Evolutionary conservation across 1,140 invertebrate genomes (phyloP), one percentile per base, ranked within the genome.

Genomic region (Venturia canescens): DNA sequence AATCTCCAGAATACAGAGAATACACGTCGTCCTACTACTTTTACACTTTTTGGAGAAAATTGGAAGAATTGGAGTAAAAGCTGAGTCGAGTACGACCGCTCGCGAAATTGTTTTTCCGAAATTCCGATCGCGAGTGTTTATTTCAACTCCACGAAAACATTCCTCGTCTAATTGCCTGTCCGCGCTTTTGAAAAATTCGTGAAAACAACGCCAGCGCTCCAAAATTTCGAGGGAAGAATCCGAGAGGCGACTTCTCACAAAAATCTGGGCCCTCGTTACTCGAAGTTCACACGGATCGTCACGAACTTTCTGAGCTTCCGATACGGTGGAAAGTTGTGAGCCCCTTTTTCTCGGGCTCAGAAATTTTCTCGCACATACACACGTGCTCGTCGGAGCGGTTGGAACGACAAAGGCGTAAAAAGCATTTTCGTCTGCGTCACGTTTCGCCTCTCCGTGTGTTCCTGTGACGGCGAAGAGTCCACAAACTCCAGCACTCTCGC

Each of bases 401-500:
- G 53, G 21, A 71, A 34, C 18, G 4, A 31, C 7, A 31, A 34
- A 31, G 44, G 69, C 69, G 69, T 38, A 71, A 38, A 34, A 71
- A 11, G 6, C 31, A n/a, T 21, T 16, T 66, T 66, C 48, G 18
- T 50, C 29, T 34, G 71, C 26, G 31, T 48, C 44, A 80, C 48
- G 71, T 78, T 63, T 66, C 13, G 23, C 21, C 67, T 13, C 44
- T 70, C 23, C 38, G 11, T 70, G 15, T 5, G 6, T 29, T 18
- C 3, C 16, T 70, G 6, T 27, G 31, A 31, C 18, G 27, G 21
- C 5, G 44, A 74, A 82, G 81, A 85, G 82, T 84, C 85, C 79
- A 86, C 87, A 85, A 85, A 85, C 82, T 84, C 53, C 21, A n/a
- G n/a, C n/a, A 79, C 72, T 1, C 38, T 1, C 38, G 11, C 38